phyloP scores from a whole-genome alignment of 2,888 invertebrate species.

The Sesamia inferens region DNA sequence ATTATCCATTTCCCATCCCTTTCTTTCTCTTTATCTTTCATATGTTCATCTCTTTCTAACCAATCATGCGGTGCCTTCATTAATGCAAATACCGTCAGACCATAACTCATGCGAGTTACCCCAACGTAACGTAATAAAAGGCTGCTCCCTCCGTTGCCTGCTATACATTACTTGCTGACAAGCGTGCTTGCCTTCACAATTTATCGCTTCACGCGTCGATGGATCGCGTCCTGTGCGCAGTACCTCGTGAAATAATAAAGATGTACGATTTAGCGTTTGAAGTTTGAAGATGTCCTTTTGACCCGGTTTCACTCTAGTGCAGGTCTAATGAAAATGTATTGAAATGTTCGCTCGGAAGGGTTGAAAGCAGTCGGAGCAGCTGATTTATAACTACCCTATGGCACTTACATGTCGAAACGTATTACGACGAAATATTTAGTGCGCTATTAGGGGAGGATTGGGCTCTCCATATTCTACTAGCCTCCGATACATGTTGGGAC shows the following conservation, averaged over 20 bases:
- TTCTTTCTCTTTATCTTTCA: conserved; percentile 15
- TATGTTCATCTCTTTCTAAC: conserved; percentile 49
- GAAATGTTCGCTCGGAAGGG: conserved; percentile 37
- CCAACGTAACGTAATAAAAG: conserved; percentile 62
- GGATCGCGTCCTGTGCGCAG: conserved; percentile 56
- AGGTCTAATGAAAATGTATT: conserved; percentile 53
- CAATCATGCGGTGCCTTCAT: conserved; percentile 64
- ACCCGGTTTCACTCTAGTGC: conserved; percentile 40
- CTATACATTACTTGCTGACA: conserved; percentile 67
- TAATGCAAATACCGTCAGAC: conserved; percentile 66
- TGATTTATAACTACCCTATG: conserved; percentile 41
- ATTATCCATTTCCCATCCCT: conserved; percentile 45
- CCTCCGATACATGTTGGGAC: conserved; percentile 3
- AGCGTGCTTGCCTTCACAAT: conserved; percentile 59
- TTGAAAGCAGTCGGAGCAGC: conserved; percentile 42
- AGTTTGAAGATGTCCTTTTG: conserved; percentile 47
- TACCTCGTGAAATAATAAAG: conserved; percentile 57
- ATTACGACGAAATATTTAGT: conserved; percentile 42
- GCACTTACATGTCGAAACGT: conserved; percentile 34
- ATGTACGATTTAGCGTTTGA: conserved; percentile 46
- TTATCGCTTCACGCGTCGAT: conserved; percentile 65
- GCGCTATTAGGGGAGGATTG: conserved; percentile 28
- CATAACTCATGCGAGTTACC: conserved; percentile 68
- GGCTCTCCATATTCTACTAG: conserved; percentile 10
- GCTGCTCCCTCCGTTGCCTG: conserved; percentile 52